Base-by-base conservation (phyloP, 2,797 vertebrate genomes). In the Periparus ater region DNA sequence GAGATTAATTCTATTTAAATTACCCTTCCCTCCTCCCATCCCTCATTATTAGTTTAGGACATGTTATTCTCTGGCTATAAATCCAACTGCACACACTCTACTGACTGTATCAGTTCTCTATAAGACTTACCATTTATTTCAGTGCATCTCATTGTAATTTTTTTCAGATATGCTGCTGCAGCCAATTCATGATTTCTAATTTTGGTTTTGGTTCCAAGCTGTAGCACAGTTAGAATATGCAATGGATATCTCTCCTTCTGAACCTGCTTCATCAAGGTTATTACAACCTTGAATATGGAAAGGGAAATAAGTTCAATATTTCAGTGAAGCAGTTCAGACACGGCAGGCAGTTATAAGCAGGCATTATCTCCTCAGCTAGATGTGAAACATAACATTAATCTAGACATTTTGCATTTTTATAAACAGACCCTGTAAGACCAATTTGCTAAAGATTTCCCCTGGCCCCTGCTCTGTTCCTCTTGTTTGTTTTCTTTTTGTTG, bases 151-250 rank as follows among this genome's bases (percentile, higher is more conserved):
- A 99, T 97, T 11, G 92, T 97, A 76, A 99, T 98, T 88, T 98
- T 98, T 75, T 98, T 98, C 55, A 99, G 98, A 96, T 99, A 99
- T 3, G 98, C 98, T 20, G 98, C 97, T 81, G 98, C 99, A 54
- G 97, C 97, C 97, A 98, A 95, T 85, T 99, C 98, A 16, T 98
- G 98, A 88, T 97, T 98, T 94, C 98, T 98, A 73, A 99, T 96
- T 97, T 97, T 98, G 42, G 98, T 98, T 97, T 99, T 97, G 9
- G 98, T 97, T 55, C 99, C 99, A 90, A 99, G 98, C 6, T 99
- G 98, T 44, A 98, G 94, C 7, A 98, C 95, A 20, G 98, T 98
- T 17, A 99, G 94, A 53, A 98, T 95, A 95, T 99, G 98, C 70
- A 99, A 98, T 1, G 98, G 98, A 5, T 48, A 66, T 75, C 98